phyloP scores from a whole-genome alignment of 2,888 invertebrate species.

The Malacosoma neustria region DNA sequence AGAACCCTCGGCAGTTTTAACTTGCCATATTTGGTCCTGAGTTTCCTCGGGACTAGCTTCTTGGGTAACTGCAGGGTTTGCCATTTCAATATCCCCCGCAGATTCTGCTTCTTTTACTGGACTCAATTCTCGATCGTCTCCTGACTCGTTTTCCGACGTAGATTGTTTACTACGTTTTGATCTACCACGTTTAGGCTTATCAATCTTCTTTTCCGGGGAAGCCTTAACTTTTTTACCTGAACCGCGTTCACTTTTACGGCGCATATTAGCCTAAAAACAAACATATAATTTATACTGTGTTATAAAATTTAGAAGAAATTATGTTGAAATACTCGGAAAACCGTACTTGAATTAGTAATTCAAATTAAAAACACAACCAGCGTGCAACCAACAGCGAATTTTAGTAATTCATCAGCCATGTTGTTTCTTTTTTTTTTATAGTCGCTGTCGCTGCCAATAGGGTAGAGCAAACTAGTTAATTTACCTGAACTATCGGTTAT shows the following conservation, averaged over 20 bases:
- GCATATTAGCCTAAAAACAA: conserved; percentile 67
- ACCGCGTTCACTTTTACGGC: conserved; percentile 85
- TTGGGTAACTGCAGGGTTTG: conserved; percentile 39
- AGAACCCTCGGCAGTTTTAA: conserved; percentile 61
- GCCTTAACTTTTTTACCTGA: conserved; percentile 76
- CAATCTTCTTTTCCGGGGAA: conserved; percentile 78
- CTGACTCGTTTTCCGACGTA: conserved; percentile 67
- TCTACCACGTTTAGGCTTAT: conserved; percentile 69
- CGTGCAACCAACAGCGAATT: conserved; percentile 12
- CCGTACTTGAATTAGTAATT: neutral
- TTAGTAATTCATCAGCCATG: conserved; percentile 18
- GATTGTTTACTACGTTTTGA: conserved; percentile 73
- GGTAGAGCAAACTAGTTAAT: too few species aligned
- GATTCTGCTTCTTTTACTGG: conserved; percentile 30
- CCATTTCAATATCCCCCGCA: conserved; percentile 26
- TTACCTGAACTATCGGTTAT: too few species aligned
- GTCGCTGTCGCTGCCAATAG: too few species aligned
- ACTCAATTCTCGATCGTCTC: conserved; percentile 37
- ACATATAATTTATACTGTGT: neutral
- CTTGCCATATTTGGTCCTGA: conserved; percentile 69
- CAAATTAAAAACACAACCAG: conserved; percentile 2
- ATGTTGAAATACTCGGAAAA: neutral
- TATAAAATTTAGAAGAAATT: neutral
- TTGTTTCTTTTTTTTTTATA: too few species aligned
- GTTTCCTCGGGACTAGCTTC: conserved; percentile 48